Percentiles rank a stretch among this genome's conserved stretches.
These are phyloP conservation scores for Ethmia dodecea DNA, from an alignment of 2,888 invertebrate genomes.

Conservation along the genomic window DNA sequence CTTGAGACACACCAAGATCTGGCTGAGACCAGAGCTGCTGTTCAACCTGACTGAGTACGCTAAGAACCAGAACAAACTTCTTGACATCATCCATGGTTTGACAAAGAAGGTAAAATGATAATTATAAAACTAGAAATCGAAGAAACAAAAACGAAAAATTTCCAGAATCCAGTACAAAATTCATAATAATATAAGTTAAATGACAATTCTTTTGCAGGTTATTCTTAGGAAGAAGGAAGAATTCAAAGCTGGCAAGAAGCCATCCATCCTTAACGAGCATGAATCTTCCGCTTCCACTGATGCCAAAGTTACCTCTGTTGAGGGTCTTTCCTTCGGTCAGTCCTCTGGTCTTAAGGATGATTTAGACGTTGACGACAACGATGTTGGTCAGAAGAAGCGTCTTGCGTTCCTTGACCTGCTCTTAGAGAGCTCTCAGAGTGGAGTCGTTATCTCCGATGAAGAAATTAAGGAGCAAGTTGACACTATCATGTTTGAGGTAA, in stretches of 20 bases:
- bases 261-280: slow-evolving; percentile 40
- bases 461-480: slow-evolving; percentile 91
- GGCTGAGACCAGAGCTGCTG: slow-evolving; percentile 86
- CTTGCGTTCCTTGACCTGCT: slow-evolving; percentile 93
- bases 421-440: slow-evolving; percentile 86
- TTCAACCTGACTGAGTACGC: slow-evolving; percentile 87
- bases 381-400: slow-evolving; percentile 88
- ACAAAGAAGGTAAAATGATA: slow-evolving; percentile 81
- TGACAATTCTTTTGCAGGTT: slow-evolving; percentile 46
- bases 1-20: slow-evolving; percentile 87
- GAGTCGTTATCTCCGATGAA: slow-evolving; percentile 83
- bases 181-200: not conserved
- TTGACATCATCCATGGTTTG: slow-evolving; percentile 87
- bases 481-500: slow-evolving; percentile 91
- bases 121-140: too few relatives aligned
- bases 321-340: slow-evolving; percentile 85
- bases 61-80: slow-evolving; percentile 84
- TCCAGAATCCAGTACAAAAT: not conserved
- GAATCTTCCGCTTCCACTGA: slow-evolving; percentile 30
- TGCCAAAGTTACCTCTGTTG: slow-evolving; percentile 65
- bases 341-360: slow-evolving; percentile 86
- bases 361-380: slow-evolving; percentile 86
- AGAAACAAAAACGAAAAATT: not conserved
- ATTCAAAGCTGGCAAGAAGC: slow-evolving; percentile 80
- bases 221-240: slow-evolving; percentile 87